Percentiles rank a stretch among this genome's conserved stretches.
phyloP scores from a whole-genome alignment of 2,797 vertebrate genomes.

The Pseudomugil gertrudae region DNA sequence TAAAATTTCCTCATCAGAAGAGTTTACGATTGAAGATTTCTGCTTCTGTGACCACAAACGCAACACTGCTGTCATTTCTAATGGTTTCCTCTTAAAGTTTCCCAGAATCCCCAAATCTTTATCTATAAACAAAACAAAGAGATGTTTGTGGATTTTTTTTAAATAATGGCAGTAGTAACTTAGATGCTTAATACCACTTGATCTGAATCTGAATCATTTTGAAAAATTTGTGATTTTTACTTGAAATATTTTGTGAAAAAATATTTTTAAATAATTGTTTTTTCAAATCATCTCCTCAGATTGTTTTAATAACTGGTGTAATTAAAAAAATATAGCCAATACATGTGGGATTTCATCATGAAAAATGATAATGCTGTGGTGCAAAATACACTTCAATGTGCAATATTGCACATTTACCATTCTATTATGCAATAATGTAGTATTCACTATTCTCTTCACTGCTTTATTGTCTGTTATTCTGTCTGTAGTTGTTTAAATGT shows the following conservation, averaged over 20 bases:
- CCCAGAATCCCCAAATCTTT: neutral
- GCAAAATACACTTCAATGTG: neutral
- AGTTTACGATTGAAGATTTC: neutral
- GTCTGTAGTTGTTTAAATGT: too few relatives aligned
- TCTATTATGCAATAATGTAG: too few relatives aligned
- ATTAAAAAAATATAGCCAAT: neutral
- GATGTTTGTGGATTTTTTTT: neutral
- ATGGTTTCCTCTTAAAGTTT: neutral
- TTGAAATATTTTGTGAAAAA: neutral
- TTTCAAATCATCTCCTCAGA: too few relatives aligned
- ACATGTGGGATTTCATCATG: neutral
- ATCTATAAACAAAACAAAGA: neutral
- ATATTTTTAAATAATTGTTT: too few relatives aligned
- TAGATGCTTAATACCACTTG: too few relatives aligned
- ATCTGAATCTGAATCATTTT: too few relatives aligned
- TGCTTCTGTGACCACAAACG: neutral
- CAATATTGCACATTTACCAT: too few relatives aligned
- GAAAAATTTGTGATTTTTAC: too few relatives aligned
- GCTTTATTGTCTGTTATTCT: too few relatives aligned
- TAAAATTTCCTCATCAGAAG: slow-evolving; percentile 7
- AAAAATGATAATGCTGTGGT: slow-evolving; percentile 3
- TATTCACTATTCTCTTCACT: too few relatives aligned
- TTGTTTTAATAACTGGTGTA: neutral
- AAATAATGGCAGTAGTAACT: neutral
- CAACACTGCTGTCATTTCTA: neutral